phyloP scores from a whole-genome alignment of 2,113 vertebrate genomes.

The Pavo muticus region DNA sequence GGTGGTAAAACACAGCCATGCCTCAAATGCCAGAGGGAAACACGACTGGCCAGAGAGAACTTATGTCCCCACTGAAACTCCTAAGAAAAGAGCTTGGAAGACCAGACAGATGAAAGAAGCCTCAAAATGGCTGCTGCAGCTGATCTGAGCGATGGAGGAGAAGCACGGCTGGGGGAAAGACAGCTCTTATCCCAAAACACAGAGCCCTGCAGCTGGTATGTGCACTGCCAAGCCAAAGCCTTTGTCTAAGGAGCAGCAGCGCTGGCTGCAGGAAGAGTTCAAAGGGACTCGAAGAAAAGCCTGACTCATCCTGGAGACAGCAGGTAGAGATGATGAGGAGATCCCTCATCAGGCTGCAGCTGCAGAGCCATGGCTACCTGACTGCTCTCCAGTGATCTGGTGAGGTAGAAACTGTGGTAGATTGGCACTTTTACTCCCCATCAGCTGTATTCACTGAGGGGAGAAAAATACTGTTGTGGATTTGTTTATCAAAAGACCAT shows the following conservation, averaged over 20 bases:
- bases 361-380: neutral
- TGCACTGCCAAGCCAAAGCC: neutral
- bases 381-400: neutral
- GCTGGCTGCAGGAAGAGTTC: neutral
- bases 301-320: neutral
- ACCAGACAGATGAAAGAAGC: neutral
- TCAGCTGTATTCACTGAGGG: neutral
- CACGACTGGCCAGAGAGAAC: neutral
- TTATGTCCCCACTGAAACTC: neutral
- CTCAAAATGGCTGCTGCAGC: neutral
- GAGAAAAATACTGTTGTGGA: neutral
- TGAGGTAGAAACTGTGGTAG: neutral
- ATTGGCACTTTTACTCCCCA: neutral
- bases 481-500: conserved; percentile 9
- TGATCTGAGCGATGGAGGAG: neutral
- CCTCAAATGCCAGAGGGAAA: neutral
- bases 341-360: neutral
- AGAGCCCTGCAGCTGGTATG: neutral
- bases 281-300: neutral
- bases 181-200: neutral
- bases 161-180: neutral
- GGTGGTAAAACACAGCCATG: neutral
- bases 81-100: neutral
- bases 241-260: neutral
- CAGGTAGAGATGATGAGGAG: neutral